Base-by-base conservation (phyloP, 2,113 vertebrate species). In the Platycercus adscitus region DNA sequence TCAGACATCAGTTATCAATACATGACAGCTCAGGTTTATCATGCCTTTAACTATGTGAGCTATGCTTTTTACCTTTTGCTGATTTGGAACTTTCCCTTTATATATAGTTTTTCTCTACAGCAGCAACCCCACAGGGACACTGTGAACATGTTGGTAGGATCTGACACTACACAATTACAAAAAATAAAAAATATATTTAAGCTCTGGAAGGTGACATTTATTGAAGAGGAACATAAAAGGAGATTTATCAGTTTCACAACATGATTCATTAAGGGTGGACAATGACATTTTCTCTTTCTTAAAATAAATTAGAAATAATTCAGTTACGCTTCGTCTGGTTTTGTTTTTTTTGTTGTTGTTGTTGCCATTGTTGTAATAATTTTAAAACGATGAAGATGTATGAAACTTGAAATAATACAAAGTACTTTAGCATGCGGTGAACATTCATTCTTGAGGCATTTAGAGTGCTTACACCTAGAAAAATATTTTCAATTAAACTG, bases 1-100 rank as follows among this genome's bases (percentile, higher is more conserved):
- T 92, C 91, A 93, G 66, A 69, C 88, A 95, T 96, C 92, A 95
- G 68, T 94, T 96, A 96, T 92, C 93, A 95, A 95, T 89, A 96
- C 63, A 77, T 91, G 96, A 97, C 94, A 97, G 86, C 44, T 84
- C 52, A 91, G 61, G 31, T 95, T 95, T 81, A 84, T 92, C 85
- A 76, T 53, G 28, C 26, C 70, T 93, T 88, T 86, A 91, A 85
- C 63, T 50, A 8, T 46, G 77, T 56, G 85, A 95, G 73, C 76
- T 75, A 76, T 61, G 72, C 11, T 1, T 75, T 91, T 81, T 80
- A 71, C 81, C 43, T 87, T 93, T 29, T 87, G 75, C 60, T 72
- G 91, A 96, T 93, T 83, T 86, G 61, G 69, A 94, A 81, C 65
- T 79, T 90, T 91, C 83, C 53, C 35, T 86, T 92, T 92, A 79